Base-by-base conservation (phyloP, 1,140 invertebrate species). In the Drosophila nigrodunni region DNA sequence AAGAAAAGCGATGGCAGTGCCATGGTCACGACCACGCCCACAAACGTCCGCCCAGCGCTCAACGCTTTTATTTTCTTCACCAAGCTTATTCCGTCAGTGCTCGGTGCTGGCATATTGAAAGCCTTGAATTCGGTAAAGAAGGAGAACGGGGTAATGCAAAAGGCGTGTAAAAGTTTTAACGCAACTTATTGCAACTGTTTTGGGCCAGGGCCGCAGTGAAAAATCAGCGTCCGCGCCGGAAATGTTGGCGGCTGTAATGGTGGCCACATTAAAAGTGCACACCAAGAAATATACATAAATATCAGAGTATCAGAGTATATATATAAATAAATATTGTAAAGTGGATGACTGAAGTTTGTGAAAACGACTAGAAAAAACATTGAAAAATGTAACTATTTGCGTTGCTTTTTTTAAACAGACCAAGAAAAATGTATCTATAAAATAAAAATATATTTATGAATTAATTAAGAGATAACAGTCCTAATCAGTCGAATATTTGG, bases 111-210 rank as follows among this genome's bases (percentile, higher is more conserved):
- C 41, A 30, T 39, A 41, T 30, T 18, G 46, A 46, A 47, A 37
- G 35, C 15, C 39, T 18, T 21, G 47, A 35, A 13, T 39, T 30
- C 30, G 18, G 6, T 11, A 7, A 7, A 34, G 30, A 34, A 15
- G 41, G 7, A 4, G 13, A 3, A 6, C 15, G 39, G 59, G 46
- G 58, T 58, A 13, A 59, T 47, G 60, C 75, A 88, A 82, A 74
- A 82, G 80, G 79, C 82, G 83, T 83, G 70, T 89, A 88, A 89
- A 88, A 88, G 59, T 89, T 88, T 83, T 83, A 75, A 85, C 66
- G 49, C 66, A 88, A 88, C 83, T 88, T 88, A 88, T 88, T 88
- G 83, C 79, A 88, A 87, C 82, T 88, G 83, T 88, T 86, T 82
- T 87, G 72, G 83, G 83, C 82, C 82, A 88, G 77, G 82, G 79